phyloP scores from a whole-genome alignment of 2,888 invertebrate species.

The Eutolmus rufibarbis region DNA sequence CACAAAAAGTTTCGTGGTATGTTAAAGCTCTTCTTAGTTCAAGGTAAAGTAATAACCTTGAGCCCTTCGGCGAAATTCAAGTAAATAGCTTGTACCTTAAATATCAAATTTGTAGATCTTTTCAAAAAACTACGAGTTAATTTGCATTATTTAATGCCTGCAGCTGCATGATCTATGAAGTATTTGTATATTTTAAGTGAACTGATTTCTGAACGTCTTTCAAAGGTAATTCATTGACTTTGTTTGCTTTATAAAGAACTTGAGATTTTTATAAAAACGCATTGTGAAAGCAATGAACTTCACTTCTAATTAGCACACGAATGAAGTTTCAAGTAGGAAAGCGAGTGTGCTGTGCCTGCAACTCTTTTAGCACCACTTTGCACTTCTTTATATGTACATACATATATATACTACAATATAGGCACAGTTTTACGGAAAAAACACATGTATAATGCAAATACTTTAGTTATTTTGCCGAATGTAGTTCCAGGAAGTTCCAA shows the following conservation, averaged over 20 bases:
- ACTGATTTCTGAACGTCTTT: background rate
- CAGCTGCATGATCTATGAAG: background rate
- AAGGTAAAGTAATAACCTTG: background rate
- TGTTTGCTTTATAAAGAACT: background rate
- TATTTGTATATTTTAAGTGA: background rate
- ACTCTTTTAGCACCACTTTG: background rate
- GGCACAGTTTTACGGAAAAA: no score
- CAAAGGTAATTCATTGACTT: background rate
- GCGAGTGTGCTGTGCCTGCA: background rate
- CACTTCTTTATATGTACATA: background rate
- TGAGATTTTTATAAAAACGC: background rate
- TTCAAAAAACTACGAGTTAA: background rate
- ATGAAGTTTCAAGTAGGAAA: background rate
- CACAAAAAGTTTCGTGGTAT: background rate
- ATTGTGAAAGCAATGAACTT: no score
- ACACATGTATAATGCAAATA: no score
- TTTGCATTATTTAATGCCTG: background rate
- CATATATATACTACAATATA: no score
- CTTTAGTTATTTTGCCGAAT: no score
- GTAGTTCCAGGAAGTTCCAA: no score
- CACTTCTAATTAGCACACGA: background rate
- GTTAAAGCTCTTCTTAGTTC: background rate
- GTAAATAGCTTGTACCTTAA: background rate
- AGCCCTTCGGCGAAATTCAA: background rate
- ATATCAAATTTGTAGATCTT: background rate